phyloP scores from a whole-genome alignment of 2,888 invertebrate genomes.

The Oxystoma pomonae region DNA sequence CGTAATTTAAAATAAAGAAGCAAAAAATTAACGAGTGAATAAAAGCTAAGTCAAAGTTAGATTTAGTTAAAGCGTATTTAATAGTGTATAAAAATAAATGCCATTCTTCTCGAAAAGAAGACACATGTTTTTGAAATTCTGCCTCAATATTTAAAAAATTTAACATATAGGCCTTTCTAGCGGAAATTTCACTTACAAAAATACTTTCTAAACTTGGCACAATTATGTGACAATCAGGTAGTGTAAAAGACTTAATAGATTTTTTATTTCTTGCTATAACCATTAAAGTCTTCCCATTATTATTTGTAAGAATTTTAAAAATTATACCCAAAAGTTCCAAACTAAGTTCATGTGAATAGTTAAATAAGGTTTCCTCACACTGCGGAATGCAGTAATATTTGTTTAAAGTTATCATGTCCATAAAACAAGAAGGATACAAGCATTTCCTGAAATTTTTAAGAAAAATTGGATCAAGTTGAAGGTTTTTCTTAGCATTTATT shows the following conservation, averaged over 20 bases:
- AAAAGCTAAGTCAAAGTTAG: conserved; percentile 46
- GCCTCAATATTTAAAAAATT: conserved; percentile 50
- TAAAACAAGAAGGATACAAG: conserved; percentile 60
- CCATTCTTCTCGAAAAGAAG: conserved; percentile 55
- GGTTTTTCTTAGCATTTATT: conserved; percentile 11
- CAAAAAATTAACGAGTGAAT: conserved; percentile 57
- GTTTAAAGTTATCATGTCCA: conserved; percentile 64
- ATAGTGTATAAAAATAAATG: conserved; percentile 56
- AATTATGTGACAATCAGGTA: conserved; percentile 20
- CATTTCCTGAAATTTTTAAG: conserved; percentile 57
- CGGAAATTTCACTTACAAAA: conserved; percentile 28
- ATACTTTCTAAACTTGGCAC: conserved; percentile 44
- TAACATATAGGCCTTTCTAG: conserved; percentile 45
- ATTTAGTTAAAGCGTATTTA: conserved; percentile 54
- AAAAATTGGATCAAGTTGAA: conserved; percentile 59
- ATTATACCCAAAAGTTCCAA: conserved; percentile 60
- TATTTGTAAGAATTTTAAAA: conserved; percentile 45
- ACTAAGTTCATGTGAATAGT: conserved; percentile 57
- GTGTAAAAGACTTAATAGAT: conserved; percentile 25
- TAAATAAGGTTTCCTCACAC: conserved; percentile 63
- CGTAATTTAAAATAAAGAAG: conserved; percentile 54
- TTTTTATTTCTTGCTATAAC: conserved; percentile 32
- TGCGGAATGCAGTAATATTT: conserved; percentile 65
- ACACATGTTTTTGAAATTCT: conserved; percentile 41
- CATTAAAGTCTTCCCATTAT: conserved; percentile 17